Base-by-base conservation (phyloP, 2,797 vertebrate genomes). In the Hoplostethus mediterraneus region DNA sequence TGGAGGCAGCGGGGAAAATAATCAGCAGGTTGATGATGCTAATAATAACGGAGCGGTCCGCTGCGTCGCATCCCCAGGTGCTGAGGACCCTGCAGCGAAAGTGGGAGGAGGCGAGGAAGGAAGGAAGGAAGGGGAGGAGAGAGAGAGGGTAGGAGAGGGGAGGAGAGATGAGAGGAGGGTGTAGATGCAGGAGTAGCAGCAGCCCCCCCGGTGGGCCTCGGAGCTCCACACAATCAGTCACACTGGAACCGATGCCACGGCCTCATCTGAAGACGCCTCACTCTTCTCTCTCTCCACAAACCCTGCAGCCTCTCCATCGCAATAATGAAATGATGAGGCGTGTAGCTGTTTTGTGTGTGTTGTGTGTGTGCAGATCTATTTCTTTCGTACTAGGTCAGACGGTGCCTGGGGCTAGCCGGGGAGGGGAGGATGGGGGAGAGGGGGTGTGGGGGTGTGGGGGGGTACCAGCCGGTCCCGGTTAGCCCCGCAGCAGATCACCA, bases 141-240 rank as follows among this genome's bases (percentile, higher is more conserved):
- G 31, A 45, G 70, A 63, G 79, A 77, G 11, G 36, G 38, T 10
- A 21, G 56, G 2, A 21, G 10, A 60, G 36, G 21, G 33, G n/a
- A 60, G 52, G 58, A 75, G 38, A 72, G 84, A 81, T 69, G 79
- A 84, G 82, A 80, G 71, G 60, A 59, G 69, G 56, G 71, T 56
- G 70, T 59, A 58, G 80, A 83, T 47, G 71, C 58, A 11, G 73
- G 57, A 51, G 69, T n/a, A n/a, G n/a, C n/a, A n/a, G n/a, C n/a
- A n/a, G n/a, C n/a, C 80, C 80, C 81, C 80, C 80, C 71, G 71
- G 82, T 85, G 78, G 80, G 80, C 71, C 81, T 57, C 28, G 52
- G 75, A 85, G 81, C 78, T 64, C 80, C 4, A 57, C 69, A 51
- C 72, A 80, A 69, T 85, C 81, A 75, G 81, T 79, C 71, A 73